Conservation (phyloP, 2,888 invertebrate species). For the Cecidostiba fungosa region DNA sequence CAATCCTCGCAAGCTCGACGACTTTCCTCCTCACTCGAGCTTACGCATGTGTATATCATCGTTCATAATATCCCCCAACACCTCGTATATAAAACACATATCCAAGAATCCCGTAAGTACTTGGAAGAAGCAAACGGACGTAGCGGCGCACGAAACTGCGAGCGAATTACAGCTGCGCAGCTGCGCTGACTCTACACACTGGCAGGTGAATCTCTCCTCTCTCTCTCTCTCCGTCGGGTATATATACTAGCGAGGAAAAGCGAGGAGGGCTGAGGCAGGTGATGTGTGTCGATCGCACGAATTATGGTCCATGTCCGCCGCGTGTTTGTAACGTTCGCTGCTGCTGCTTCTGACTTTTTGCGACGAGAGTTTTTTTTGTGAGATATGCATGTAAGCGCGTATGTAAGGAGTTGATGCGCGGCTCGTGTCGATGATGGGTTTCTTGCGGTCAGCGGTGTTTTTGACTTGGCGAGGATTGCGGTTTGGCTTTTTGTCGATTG, state of each 20-base stretch:
- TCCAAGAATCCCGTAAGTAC: conserved; percentile 51
- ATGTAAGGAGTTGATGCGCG: not conserved
- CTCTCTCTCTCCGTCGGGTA: conserved; percentile 66
- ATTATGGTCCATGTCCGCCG: conserved; percentile 67
- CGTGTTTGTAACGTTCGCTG: not conserved
- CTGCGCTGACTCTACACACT: conserved; percentile 67
- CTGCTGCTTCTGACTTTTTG: not conserved
- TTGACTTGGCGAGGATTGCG: not conserved
- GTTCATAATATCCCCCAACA: not conserved
- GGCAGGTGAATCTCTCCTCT: conserved; percentile 78
- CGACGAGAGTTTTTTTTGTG: not conserved
- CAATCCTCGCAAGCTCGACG: not conserved
- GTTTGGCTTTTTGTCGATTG: not conserved
- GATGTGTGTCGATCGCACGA: conserved; percentile 75
- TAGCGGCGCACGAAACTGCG: conserved; percentile 15
- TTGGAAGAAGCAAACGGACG: conserved; percentile 61
- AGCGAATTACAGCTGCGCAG: conserved; percentile 76
- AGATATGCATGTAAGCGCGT: not conserved
- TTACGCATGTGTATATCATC: not conserved
- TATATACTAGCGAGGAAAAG: conserved; percentile 70
- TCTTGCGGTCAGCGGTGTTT: not conserved
- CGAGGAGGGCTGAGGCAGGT: conserved; percentile 71
- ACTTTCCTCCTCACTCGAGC: not conserved
- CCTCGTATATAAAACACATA: not conserved
- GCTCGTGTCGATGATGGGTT: not conserved